These are phyloP conservation scores for Hanleya hanleyi DNA, from an alignment of 2,888 invertebrate species.

Conservation along the genomic window DNA sequence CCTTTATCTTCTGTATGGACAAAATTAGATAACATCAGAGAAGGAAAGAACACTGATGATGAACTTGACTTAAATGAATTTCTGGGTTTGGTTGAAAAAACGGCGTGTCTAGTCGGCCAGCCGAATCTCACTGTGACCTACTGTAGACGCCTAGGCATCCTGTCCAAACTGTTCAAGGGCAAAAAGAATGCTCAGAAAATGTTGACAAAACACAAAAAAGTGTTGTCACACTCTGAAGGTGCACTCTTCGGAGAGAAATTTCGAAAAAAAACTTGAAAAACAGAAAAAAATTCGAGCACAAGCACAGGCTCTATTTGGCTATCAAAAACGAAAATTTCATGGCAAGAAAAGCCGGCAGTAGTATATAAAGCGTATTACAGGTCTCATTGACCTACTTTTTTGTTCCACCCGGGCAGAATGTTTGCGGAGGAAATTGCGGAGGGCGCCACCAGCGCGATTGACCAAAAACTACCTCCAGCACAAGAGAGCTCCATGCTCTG, in stretches of 20 bases:
- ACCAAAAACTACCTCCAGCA: too few species aligned
- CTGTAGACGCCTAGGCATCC: not conserved
- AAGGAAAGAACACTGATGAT: not conserved
- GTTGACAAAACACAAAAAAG: not conserved
- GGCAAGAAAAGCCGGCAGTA: too few species aligned
- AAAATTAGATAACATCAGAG: not conserved
- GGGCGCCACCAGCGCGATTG: too few species aligned
- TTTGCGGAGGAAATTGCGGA: too few species aligned
- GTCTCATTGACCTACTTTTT: too few species aligned
- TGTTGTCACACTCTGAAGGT: not conserved
- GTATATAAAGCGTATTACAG: too few species aligned
- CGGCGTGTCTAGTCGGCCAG: constrained; percentile 13
- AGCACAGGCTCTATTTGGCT: not conserved
- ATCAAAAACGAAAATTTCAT: too few species aligned
- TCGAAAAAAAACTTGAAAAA: not conserved
- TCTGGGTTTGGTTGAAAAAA: constrained; percentile 11
- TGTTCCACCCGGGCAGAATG: too few species aligned
- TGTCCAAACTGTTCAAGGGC: constrained; percentile 8
- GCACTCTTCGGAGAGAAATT: constrained; percentile 7
- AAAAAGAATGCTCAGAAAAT: constrained; percentile 10
- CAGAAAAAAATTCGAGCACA: not conserved
- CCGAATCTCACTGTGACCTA: not conserved
- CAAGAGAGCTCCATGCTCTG: too few species aligned
- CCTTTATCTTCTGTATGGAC: constrained; percentile 11
- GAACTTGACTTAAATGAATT: constrained; percentile 2